Percentiles rank a stretch among this genome's conserved stretches.
These are phyloP conservation scores for Lamprologus callipterus DNA, from an alignment of 2,113 vertebrate genomes.

Conservation along the genomic window DNA sequence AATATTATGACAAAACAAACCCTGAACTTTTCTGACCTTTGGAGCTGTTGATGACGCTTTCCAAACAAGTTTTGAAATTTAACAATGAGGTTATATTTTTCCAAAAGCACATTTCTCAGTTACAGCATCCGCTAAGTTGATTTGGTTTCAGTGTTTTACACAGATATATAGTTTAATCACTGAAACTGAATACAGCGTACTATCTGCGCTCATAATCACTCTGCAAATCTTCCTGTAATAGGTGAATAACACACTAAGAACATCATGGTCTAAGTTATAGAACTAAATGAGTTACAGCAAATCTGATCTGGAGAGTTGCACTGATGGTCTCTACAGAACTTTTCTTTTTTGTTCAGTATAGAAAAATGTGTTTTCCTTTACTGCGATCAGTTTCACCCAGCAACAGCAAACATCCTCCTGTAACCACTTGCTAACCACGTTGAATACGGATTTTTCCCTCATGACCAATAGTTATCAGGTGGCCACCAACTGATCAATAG, in stretches of 20 bases:
- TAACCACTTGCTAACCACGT: background rate
- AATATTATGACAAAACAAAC: background rate
- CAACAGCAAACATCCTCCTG: background rate
- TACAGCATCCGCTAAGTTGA: background rate
- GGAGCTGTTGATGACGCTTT: background rate
- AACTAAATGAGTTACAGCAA: background rate
- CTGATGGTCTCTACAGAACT: rapidly evolving
- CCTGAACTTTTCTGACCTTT: background rate
- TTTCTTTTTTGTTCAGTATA: background rate
- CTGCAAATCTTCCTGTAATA: background rate
- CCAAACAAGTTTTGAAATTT: background rate
- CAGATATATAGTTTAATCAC: background rate
- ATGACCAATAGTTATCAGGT: background rate
- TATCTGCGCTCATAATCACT: background rate
- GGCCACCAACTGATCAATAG: background rate
- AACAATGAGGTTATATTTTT: background rate
- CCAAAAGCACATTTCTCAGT: background rate
- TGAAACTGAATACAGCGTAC: no score
- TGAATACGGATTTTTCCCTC: background rate
- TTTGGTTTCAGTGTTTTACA: background rate
- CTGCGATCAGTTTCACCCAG: rapidly evolving
- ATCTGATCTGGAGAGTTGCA: background rate
- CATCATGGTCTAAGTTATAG: rapidly evolving
- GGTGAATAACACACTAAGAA: background rate
- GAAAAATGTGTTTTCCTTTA: background rate